Evolutionary conservation across 2,797 vertebrate species (phyloP), one percentile per base, ranked within the genome.

Genomic region (Myotis daubentonii): DNA sequence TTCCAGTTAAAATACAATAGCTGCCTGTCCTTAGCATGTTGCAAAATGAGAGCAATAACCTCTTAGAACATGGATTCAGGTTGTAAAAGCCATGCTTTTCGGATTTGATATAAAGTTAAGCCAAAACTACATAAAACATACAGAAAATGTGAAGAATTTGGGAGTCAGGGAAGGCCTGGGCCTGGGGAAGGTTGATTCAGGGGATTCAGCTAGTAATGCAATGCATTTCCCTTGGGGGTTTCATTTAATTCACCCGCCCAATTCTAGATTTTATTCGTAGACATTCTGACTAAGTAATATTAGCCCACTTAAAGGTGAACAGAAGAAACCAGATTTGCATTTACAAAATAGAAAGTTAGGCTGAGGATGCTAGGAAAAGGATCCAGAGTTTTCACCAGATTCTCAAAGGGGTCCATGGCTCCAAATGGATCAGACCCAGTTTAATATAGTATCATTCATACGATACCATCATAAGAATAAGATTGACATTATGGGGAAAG

Each of bases 1-100:
- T 83, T 93, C 55, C 81, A 74, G 16, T 93, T 94, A 89, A 85
- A 96, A 95, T 76, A 91, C 57, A 93, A 85, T 33, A 86, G 57
- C 66, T 88, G 12, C 82, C 68, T 62, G 6, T 81, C 36, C 41
- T 49, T 74, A 55, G n/a, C 92, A 68, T 70, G 49, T 17, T 62
- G 30, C 51, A 83, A 89, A 91, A 81, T 84, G 23, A 88, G 33
- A 91, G 15, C 25, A 78, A 66, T 65, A 79, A 55, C 47, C 41
- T 80, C 75, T 76, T 57, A 75, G 83, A 82, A n/a, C 30, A 38
- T 2, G 15, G 75, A 88, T 62, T 85, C 74, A 82, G 19, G 53
- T 55, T 83, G 28, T 55, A n/a, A 60, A 79, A 82, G 49, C 33
- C 94, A 62, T 81, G 68, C 47, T 83, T 74, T 28, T 23, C 17